phyloP scores from a whole-genome alignment of 2,888 invertebrate species.

The Neoitamus cyanurus region DNA sequence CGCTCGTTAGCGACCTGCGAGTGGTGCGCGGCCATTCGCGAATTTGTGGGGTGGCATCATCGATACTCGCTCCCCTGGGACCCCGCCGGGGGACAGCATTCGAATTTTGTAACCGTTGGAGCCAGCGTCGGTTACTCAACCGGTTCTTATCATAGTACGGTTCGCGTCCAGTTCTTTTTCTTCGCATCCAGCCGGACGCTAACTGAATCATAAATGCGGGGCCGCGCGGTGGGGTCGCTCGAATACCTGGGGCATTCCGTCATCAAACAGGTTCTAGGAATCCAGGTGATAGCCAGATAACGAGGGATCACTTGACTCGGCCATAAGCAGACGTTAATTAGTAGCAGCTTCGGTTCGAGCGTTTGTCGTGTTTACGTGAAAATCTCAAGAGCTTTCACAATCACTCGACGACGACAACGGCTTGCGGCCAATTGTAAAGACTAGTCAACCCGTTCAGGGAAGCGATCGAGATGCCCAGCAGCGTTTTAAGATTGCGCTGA shows the following conservation, averaged over 20 bases:
- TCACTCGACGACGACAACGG: neutral
- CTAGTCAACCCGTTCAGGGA: neutral
- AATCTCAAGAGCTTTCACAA: slow-evolving; percentile 7
- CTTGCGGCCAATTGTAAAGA: neutral
- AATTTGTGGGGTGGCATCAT: slow-evolving; percentile 20
- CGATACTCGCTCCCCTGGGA: neutral
- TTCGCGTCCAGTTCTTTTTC: neutral
- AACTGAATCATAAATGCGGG: slow-evolving; percentile 35
- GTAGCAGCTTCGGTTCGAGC: neutral
- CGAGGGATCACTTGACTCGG: neutral
- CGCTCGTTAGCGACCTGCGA: neutral
- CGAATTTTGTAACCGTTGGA: slow-evolving; percentile 35
- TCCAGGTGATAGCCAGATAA: slow-evolving; percentile 27
- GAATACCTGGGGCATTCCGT: slow-evolving; percentile 30
- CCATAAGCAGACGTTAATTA: slow-evolving; percentile 30
- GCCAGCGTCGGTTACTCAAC: slow-evolving; percentile 34
- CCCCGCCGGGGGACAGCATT: neutral
- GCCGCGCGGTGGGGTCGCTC: neutral
- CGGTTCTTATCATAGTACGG: slow-evolving; percentile 21
- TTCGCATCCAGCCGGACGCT: neutral
- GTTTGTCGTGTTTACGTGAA: neutral
- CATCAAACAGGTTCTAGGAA: slow-evolving; percentile 38
- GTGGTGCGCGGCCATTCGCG: neutral
- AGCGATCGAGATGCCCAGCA: neutral
- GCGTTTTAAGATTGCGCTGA: neutral